A percentile compares a stretch with the other conserved stretches of the same genome.
Conservation (phyloP, 2,797 vertebrate genomes). For the Microctenopoma steveboyesi region DNA sequence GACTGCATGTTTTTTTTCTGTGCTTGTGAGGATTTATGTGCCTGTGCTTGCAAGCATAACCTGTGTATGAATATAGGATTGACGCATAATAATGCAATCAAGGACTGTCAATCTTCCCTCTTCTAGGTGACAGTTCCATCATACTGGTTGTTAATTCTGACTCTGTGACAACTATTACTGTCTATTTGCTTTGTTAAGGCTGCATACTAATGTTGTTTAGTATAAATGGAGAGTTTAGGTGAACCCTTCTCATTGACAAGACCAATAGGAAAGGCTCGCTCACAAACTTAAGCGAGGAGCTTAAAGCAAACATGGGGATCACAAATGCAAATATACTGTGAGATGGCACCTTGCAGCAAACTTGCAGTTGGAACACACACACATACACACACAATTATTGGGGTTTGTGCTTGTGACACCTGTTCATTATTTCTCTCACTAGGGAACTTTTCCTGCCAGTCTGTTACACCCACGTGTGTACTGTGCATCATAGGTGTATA, state of each 20-base stretch:
- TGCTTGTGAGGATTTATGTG: constrained; percentile 1
- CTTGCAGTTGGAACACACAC: constrained; percentile 5
- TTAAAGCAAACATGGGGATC: constrained; percentile 31
- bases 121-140: constrained; percentile 56
- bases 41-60: constrained; percentile 31
- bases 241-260: constrained; percentile 45
- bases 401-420: constrained; percentile 65
- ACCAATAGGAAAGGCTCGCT: constrained; percentile 17
- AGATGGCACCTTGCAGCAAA: neutral
- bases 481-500: constrained; percentile 42
- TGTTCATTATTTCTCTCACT: constrained; percentile 77
- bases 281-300: constrained; percentile 18
- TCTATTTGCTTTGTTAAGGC: constrained; percentile 62
- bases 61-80: constrained; percentile 52
- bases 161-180: constrained; percentile 63
- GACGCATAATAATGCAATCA: constrained; percentile 76
- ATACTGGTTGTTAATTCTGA: constrained; percentile 63
- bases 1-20: too few relatives aligned
- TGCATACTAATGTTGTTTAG: constrained; percentile 61
- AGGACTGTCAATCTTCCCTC: constrained; percentile 67
- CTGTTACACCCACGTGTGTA: constrained; percentile 48
- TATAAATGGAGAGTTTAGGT: constrained; percentile 60
- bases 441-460: constrained; percentile 55
- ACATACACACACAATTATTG: constrained; percentile 21
- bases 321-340: neutral